Base-by-base conservation (phyloP, 2,888 invertebrate species). In the Stegana nigrithorax region DNA sequence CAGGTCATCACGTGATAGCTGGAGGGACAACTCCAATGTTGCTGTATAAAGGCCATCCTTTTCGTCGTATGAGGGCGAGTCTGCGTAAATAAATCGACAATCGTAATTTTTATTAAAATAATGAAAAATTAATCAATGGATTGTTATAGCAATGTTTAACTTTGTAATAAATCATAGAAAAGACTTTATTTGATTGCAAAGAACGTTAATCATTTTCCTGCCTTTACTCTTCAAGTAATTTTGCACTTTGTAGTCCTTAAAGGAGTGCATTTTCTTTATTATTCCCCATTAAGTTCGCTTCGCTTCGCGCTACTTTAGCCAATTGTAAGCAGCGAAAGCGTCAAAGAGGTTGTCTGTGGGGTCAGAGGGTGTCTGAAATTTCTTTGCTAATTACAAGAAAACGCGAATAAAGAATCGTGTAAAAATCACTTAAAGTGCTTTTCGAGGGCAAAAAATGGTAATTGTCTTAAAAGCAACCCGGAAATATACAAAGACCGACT, bases 1-100 rank as follows among this genome's bases (percentile, higher is more conserved):
- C 73, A 93, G 87, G 84, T 93, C 92, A 60, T 89, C 90, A 58
- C 92, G 88, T 62, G 90, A 88, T 69, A 93, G 86, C 67, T 87
- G 88, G 73, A 92, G 85, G 67, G 88, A 87, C 74, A 92, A 84
- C 72, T 88, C 88, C 68, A 90, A 89, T 63, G 88, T 88, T 59
- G 90, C 91, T n/a, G 88, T 89, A 59, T 90, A 91, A 14, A 90
- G 87, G 45, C 85, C 84, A 63, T 90, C 91, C 72, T 88, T 87
- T 62, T 86, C 85, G 62, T 84, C 84, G 64, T 87, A 87, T 25
- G 87, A 85, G 65, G 88, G 87, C 47, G 87, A 87, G 72, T 88
- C 91, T 91, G 85, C 53, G 66, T 47, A 63, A 36, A 66, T 42
- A 67, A 29, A 50, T 39, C 26, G 6, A 10, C 50, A 29, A 42